phyloP scores from a whole-genome alignment of 2,113 vertebrate species.

The Lampris megalopsis region DNA sequence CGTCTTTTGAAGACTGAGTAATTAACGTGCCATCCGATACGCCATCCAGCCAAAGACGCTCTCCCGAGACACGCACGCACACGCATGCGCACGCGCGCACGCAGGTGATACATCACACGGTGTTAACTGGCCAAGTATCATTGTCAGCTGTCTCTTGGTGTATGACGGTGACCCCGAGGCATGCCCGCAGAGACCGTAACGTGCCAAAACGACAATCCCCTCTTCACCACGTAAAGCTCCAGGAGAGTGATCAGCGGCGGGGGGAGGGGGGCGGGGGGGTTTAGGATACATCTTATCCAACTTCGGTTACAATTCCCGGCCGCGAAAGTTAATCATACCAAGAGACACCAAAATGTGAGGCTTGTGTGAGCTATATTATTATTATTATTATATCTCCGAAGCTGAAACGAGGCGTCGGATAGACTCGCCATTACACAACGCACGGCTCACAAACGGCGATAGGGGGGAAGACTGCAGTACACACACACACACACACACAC shows the following conservation, averaged over 20 bases:
- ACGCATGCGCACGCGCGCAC: conserved; percentile 44
- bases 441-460: too few species aligned
- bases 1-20: conserved; percentile 93
- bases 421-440: too few species aligned
- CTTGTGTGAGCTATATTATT: too few species aligned
- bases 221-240: conserved; percentile 30
- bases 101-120: conserved; percentile 79
- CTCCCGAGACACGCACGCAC: conserved; percentile 63
- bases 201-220: conserved; percentile 65
- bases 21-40: conserved; percentile 94
- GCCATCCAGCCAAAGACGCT: conserved; percentile 85
- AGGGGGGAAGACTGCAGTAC: too few species aligned
- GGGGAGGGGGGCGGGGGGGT: too few species aligned
- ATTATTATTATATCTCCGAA: too few species aligned
- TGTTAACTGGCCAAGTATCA: conserved; percentile 74
- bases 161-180: conserved; percentile 69
- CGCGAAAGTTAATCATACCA: too few species aligned
- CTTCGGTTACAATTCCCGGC: neutral
- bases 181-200: conserved; percentile 69
- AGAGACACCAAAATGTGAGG: too few species aligned
- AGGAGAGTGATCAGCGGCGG: conserved; percentile 17
- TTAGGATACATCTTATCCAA: conserved; percentile 44
- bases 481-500: too few species aligned
- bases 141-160: conserved; percentile 73
- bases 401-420: too few species aligned